Evolutionary conservation across 2,888 invertebrate genomes (phyloP).

Genomic region (Drosophila neonasuta): DNA sequence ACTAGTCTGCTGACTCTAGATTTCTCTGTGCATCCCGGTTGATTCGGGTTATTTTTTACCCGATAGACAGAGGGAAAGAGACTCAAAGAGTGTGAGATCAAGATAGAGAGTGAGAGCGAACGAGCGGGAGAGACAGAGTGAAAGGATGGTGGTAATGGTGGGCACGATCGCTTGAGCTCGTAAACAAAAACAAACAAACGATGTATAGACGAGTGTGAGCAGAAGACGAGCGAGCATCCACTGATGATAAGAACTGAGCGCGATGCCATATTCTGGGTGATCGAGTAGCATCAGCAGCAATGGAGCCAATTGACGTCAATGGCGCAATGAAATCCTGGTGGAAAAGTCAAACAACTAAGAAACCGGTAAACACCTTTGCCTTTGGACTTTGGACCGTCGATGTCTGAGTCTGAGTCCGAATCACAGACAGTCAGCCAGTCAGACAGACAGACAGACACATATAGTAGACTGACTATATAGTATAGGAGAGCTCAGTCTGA

Average conservation of each 20-base stretch:
- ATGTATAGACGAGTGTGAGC: constrained; percentile 5
- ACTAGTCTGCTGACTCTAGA: neutral
- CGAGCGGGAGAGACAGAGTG: neutral
- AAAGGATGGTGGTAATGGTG: neutral
- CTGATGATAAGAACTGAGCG: constrained; percentile 48
- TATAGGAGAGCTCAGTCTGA: neutral
- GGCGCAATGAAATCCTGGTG: constrained; percentile 61
- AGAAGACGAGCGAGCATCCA: constrained; percentile 9
- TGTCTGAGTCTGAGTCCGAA: constrained; percentile 11
- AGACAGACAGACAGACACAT: constrained; percentile 7
- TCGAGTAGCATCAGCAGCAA: constrained; percentile 24
- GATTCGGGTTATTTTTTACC: neutral
- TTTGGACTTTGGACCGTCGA: constrained; percentile 57
- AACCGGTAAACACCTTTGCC: constrained; percentile 69
- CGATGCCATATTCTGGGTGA: constrained; percentile 36
- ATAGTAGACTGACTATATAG: neutral
- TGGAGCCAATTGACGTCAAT: constrained; percentile 65
- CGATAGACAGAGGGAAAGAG: neutral
- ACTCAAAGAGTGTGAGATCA: neutral
- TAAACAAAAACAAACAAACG: constrained; percentile 46
- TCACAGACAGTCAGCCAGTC: constrained; percentile 1
- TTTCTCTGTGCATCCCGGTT: neutral
- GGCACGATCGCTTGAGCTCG: constrained; percentile 9
- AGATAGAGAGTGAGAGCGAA: neutral
- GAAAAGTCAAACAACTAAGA: constrained; percentile 61